Percentiles rank a stretch among this genome's conserved stretches.
Evolutionary conservation across 2,797 vertebrate species (phyloP).

Genomic region (Xerus rutilus): DNA sequence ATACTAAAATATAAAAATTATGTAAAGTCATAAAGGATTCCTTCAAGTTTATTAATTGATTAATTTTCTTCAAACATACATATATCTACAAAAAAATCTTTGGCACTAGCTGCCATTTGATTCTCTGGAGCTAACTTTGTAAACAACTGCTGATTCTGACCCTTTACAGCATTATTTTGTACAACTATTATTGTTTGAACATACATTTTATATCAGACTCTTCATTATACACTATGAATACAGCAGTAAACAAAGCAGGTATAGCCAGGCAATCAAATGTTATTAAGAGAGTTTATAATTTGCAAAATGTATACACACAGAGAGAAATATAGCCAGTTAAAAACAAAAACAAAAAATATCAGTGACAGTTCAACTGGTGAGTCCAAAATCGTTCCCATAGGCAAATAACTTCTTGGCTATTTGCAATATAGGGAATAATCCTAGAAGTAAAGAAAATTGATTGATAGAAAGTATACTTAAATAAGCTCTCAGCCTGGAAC

Average conservation of each 20-base stretch:
- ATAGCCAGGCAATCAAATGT: not conserved
- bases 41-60: conserved; percentile 43
- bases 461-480: not conserved
- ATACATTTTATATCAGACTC: not conserved
- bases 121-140: not conserved
- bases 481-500: conserved; percentile 20
- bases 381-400: not conserved
- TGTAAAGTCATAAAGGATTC: conserved; percentile 22
- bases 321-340: not conserved
- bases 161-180: not conserved
- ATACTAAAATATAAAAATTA: conserved; percentile 44
- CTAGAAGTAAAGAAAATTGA: conserved; percentile 50
- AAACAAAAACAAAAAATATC: not conserved
- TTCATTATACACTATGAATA: not conserved
- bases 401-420: conserved; percentile 29
- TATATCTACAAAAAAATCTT: not conserved
- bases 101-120: not conserved
- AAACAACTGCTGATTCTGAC: conserved; percentile 11
- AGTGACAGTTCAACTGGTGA: not conserved
- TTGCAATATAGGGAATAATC: conserved; percentile 47
- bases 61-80: conserved; percentile 17
- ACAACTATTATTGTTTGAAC: not conserved
- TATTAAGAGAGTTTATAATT: conserved; percentile 36
- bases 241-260: not conserved
- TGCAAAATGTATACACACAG: not conserved